Conservation (phyloP, 2,888 invertebrate species). For the Ischnus inquisitorius region DNA sequence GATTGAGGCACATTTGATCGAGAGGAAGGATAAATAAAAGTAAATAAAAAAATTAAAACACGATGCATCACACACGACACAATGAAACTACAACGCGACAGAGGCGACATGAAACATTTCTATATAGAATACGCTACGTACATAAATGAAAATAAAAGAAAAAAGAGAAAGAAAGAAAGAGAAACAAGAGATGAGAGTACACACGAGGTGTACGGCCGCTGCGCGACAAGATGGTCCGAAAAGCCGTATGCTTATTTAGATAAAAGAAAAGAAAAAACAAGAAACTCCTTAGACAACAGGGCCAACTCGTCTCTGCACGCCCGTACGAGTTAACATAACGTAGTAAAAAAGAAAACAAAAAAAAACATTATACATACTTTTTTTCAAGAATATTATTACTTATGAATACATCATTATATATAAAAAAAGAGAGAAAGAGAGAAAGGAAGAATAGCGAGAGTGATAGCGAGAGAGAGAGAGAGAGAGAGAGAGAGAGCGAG, state of each 20-base stretch:
- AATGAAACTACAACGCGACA: constrained; percentile 69
- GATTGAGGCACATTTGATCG: constrained; percentile 68
- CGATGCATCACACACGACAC: constrained; percentile 74
- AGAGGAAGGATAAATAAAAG: constrained; percentile 60
- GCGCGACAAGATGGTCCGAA: constrained; percentile 61
- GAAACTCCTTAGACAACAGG: constrained; percentile 69
- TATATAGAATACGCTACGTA: constrained; percentile 67
- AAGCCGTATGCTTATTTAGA: constrained; percentile 64
- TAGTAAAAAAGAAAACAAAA: constrained; percentile 52
- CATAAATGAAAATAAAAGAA: constrained; percentile 61
- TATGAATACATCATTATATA: constrained; percentile 81
- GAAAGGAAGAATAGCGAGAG: constrained; percentile 59
- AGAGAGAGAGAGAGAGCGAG: constrained; percentile 65
- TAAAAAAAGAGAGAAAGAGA: constrained; percentile 70
- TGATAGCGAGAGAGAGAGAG: constrained; percentile 67
- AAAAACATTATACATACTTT: constrained; percentile 79
- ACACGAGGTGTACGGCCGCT: constrained; percentile 63
- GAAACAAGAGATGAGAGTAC: constrained; percentile 58
- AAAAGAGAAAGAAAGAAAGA: constrained; percentile 22
- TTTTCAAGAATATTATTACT: constrained; percentile 82
- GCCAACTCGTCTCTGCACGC: constrained; percentile 77
- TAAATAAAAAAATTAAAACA: constrained; percentile 16
- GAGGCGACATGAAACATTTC: constrained; percentile 63
- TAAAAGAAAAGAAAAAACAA: too few relatives aligned
- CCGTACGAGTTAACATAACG: constrained; percentile 72